These are phyloP conservation scores for Philonicus albiceps DNA, from an alignment of 2,888 invertebrate species.

Conservation along the genomic window DNA sequence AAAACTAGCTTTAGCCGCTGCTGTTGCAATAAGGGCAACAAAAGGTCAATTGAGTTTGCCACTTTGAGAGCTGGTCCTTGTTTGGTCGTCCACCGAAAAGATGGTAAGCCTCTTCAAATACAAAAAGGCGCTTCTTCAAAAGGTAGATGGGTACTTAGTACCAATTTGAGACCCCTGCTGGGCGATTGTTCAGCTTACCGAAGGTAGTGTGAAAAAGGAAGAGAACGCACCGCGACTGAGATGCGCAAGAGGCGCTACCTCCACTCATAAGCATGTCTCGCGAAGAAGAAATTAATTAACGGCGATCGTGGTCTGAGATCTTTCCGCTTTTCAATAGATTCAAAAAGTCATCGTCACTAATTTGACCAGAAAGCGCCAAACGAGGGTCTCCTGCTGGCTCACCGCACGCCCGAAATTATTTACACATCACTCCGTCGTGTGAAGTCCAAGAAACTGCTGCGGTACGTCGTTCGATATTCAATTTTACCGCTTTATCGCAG, in stretches of 20 bases:
- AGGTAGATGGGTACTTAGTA: slow-evolving; percentile 36
- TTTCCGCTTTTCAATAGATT: slow-evolving; percentile 28
- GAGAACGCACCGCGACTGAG: not conserved
- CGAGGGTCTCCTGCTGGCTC: slow-evolving; percentile 15
- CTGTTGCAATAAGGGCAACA: not conserved
- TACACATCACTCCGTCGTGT: not conserved
- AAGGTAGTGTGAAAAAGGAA: not conserved
- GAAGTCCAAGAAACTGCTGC: not conserved
- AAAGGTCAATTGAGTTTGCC: not conserved
- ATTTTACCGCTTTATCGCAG: not conserved
- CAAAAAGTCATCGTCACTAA: slow-evolving; percentile 39
- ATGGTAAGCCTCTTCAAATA: not conserved
- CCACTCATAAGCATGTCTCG: not conserved
- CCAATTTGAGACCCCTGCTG: slow-evolving; percentile 30
- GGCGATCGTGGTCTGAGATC: slow-evolving; percentile 3
- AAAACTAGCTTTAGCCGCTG: not conserved
- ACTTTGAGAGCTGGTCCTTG: not conserved
- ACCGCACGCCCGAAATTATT: slow-evolving; percentile 18
- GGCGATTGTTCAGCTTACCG: not conserved
- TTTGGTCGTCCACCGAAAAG: not conserved
- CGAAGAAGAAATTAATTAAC: slow-evolving; percentile 21
- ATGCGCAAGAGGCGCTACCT: not conserved
- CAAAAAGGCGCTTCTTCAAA: not conserved
- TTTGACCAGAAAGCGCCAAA: slow-evolving; percentile 25
- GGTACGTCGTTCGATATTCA: not conserved